phyloP scores from a whole-genome alignment of 1,140 invertebrate genomes.

The Pachyrhynchus sulphureomaculatus region DNA sequence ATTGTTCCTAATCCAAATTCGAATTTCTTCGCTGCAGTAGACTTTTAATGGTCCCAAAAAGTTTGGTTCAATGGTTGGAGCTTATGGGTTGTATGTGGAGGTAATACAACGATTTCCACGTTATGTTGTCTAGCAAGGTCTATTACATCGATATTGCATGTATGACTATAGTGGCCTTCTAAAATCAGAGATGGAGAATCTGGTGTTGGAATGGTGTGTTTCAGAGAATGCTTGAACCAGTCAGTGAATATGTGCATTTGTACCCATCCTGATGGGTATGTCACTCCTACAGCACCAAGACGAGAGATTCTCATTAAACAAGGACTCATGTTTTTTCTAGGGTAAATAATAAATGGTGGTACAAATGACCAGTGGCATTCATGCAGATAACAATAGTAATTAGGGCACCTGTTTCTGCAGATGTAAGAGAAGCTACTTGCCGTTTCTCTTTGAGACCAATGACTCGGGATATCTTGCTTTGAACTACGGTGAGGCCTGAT shows the following conservation, averaged over 20 bases:
- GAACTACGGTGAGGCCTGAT: background rate
- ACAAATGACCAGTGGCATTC: slow-evolving; percentile 49
- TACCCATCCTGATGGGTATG: slow-evolving; percentile 27
- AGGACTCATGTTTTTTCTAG: slow-evolving; percentile 42
- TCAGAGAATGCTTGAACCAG: slow-evolving; percentile 33
- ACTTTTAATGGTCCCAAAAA: slow-evolving; percentile 25
- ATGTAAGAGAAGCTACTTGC: no score
- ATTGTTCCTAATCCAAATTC: slow-evolving; percentile 22
- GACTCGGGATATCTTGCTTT: background rate
- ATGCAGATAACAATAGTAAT: slow-evolving; percentile 44
- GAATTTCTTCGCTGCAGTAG: slow-evolving; percentile 38
- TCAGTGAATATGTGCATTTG: slow-evolving; percentile 34
- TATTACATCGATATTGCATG: slow-evolving; percentile 38
- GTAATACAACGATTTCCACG: slow-evolving; percentile 43
- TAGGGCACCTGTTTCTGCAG: no score
- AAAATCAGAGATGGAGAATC: slow-evolving; percentile 29
- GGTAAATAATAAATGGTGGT: slow-evolving; percentile 53
- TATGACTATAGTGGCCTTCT: slow-evolving; percentile 12
- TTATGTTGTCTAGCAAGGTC: slow-evolving; percentile 43
- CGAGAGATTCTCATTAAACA: slow-evolving; percentile 26
- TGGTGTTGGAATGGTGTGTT: slow-evolving; percentile 22
- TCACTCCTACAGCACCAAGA: background rate
- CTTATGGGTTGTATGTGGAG: slow-evolving; percentile 11
- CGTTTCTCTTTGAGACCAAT: no score
- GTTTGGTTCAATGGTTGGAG: no score